Conservation (phyloP, 2,113 vertebrate genomes). For the Rhombomys opimus region DNA sequence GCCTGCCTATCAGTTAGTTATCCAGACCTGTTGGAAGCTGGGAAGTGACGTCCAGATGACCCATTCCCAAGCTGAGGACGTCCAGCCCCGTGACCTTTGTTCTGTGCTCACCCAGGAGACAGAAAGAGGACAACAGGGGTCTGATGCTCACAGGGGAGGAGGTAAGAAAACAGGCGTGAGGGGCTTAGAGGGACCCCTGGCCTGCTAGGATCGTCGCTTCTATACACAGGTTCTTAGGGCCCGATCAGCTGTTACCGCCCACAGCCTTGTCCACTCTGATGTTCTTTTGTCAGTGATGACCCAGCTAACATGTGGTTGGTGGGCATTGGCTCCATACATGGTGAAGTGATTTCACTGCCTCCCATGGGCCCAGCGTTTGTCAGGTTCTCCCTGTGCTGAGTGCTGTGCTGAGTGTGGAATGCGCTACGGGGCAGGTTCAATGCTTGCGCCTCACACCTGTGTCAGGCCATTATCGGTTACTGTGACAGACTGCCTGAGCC, state of each 20-base stretch:
- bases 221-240: background rate
- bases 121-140: background rate
- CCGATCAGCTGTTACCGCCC: background rate
- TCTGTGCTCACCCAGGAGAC: background rate
- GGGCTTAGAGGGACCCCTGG: background rate
- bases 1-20: background rate
- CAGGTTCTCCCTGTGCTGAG: accelerated
- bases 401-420: background rate
- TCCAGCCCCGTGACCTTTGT: accelerated
- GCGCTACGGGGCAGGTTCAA: accelerated
- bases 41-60: background rate
- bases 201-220: background rate
- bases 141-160: background rate
- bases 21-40: background rate
- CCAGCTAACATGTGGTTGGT: background rate
- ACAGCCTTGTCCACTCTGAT: background rate
- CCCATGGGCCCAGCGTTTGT: too few relatives aligned
- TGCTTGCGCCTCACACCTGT: background rate
- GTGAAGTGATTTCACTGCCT: background rate
- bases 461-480: background rate
- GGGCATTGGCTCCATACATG: background rate
- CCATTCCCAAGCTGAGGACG: background rate
- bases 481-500: background rate
- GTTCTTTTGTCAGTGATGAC: background rate
- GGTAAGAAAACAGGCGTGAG: background rate